phyloP scores from a whole-genome alignment of 2,113 vertebrate species.

The Tachuris rubrigastra region DNA sequence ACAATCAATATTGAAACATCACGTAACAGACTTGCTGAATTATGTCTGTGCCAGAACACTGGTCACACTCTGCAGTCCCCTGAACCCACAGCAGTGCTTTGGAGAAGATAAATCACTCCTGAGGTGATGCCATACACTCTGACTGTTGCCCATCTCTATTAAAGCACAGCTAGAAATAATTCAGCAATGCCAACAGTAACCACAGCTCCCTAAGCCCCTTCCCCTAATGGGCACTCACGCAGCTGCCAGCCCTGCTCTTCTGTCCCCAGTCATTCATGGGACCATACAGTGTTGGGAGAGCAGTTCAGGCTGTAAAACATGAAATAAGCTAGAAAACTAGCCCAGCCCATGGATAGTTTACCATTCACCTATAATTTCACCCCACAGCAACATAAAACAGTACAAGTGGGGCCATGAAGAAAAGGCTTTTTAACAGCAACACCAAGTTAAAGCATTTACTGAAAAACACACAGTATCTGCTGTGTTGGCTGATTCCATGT shows the following conservation, averaged over 20 bases:
- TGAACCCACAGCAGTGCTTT: neutral
- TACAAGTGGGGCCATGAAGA: neutral
- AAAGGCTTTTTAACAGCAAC: neutral
- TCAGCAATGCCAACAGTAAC: neutral
- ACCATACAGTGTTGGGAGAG: rapidly evolving
- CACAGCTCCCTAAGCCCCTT: neutral
- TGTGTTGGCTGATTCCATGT: neutral
- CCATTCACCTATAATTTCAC: neutral
- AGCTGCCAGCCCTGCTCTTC: neutral
- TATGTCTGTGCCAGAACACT: neutral
- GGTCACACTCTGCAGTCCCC: neutral
- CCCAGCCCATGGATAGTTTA: neutral
- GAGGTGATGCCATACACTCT: neutral
- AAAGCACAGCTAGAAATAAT: neutral
- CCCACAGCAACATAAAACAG: neutral
- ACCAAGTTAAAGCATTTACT: neutral
- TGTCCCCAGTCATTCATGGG: rapidly evolving
- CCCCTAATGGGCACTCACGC: neutral
- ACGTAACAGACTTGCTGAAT: neutral
- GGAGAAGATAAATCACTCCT: neutral
- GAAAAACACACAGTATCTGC: neutral
- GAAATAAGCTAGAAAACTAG: neutral
- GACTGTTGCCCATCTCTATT: neutral
- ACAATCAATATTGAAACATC: neutral
- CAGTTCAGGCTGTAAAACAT: neutral